Conservation (phyloP, 2,797 vertebrate species). For the Oreochromis mossambicus region DNA sequence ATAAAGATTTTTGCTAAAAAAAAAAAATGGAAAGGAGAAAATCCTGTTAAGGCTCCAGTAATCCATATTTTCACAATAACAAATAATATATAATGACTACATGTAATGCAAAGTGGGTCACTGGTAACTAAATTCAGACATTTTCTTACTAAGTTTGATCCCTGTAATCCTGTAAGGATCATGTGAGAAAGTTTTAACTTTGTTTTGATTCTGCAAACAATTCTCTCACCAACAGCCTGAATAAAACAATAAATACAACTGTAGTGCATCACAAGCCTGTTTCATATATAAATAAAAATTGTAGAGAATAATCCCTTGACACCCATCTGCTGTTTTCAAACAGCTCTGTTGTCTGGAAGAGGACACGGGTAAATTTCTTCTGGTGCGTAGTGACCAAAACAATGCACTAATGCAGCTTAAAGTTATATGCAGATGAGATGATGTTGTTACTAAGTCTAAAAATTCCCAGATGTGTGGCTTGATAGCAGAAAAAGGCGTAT, state of each 20-base stretch:
- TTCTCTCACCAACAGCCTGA: neutral
- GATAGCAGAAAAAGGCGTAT: neutral
- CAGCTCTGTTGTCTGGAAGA: neutral
- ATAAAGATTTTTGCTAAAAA: neutral
- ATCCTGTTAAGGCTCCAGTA: neutral
- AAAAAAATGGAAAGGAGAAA: neutral
- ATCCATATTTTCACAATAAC: neutral
- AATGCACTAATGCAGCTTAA: neutral
- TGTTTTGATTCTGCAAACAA: neutral
- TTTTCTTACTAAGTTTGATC: neutral
- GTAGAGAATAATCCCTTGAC: neutral
- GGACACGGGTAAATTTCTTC: neutral
- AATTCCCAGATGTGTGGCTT: neutral
- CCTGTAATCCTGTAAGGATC: neutral
- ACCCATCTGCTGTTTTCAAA: neutral
- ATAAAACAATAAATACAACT: neutral
- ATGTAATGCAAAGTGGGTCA: neutral
- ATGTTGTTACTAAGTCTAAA: neutral
- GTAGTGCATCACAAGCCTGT: neutral
- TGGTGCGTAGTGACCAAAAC: accelerated
- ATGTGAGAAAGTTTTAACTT: neutral
- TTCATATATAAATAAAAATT: neutral
- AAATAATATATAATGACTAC: neutral
- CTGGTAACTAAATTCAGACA: neutral
- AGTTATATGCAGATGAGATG: neutral